These are phyloP conservation scores for Gisinianus flammeolus DNA, from an alignment of 2,888 invertebrate species.

Conservation along the genomic window DNA sequence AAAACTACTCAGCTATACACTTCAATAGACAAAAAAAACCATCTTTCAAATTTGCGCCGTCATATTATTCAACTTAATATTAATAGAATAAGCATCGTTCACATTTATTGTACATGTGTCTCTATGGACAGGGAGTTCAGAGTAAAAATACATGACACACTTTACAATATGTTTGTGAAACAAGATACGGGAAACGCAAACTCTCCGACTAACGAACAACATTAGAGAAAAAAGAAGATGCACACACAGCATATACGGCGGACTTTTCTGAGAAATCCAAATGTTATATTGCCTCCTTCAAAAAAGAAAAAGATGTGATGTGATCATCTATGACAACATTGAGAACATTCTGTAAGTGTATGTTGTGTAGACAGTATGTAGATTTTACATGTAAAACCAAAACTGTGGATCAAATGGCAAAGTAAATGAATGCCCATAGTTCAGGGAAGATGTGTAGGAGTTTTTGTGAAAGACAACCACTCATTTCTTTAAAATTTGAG, in stretches of 20 bases:
- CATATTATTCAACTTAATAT: too few species aligned
- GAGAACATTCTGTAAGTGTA: not conserved
- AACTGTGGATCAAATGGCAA: not conserved
- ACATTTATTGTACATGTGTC: too few species aligned
- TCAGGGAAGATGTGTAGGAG: not conserved
- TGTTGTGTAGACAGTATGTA: not conserved
- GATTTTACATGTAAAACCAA: not conserved
- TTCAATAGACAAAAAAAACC: too few species aligned
- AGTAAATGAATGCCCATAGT: not conserved
- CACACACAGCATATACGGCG: not conserved
- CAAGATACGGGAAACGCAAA: conserved; percentile 29
- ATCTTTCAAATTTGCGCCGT: too few species aligned
- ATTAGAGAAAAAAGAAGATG: not conserved
- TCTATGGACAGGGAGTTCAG: too few species aligned
- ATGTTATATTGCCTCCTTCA: not conserved
- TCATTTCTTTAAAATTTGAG: not conserved
- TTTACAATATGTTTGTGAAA: conserved; percentile 24
- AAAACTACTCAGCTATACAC: too few species aligned
- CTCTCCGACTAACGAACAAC: not conserved
- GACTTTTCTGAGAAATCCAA: not conserved
- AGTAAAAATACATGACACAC: too few species aligned
- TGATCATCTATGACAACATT: not conserved
- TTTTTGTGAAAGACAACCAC: too few species aligned
- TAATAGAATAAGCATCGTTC: too few species aligned
- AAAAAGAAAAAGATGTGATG: not conserved